Evolutionary conservation across 2,888 invertebrate genomes (phyloP).

Genomic region (Amphimallon solstitiale): DNA sequence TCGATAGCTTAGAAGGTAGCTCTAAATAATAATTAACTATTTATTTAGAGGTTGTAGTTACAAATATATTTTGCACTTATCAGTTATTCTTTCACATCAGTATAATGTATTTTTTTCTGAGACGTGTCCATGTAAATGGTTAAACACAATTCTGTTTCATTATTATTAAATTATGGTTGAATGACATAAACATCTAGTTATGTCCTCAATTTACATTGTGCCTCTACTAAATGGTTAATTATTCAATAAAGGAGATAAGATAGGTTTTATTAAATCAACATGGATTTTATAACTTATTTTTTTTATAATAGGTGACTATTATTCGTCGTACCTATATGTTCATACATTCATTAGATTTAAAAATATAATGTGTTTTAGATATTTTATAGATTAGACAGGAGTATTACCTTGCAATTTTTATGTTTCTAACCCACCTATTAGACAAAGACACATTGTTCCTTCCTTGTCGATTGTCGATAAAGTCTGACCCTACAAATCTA

Average conservation of each 20-base stretch:
- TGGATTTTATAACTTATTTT: neutral
- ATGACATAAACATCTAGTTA: conserved; percentile 34
- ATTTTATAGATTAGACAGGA: no score
- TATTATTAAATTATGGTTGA: conserved; percentile 27
- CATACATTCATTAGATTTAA: no score
- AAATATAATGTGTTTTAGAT: no score
- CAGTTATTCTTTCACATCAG: no score
- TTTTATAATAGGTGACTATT: neutral
- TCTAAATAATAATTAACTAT: no score
- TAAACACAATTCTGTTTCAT: neutral
- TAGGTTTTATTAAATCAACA: neutral
- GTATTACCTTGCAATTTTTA: no score
- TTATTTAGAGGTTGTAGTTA: no score
- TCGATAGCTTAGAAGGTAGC: no score
- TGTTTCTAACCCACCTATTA: no score
- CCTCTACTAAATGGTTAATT: conserved; percentile 47
- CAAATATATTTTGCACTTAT: no score
- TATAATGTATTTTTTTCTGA: neutral
- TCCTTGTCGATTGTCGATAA: neutral
- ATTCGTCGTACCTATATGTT: no score
- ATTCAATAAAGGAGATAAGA: conserved; percentile 45
- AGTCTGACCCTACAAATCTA: neutral
- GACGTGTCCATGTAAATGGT: neutral
- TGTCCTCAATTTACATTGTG: conserved; percentile 51
- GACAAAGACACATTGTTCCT: neutral